Conservation (phyloP, 2,113 vertebrate genomes). For the Dendropsophus ebraccatus region DNA sequence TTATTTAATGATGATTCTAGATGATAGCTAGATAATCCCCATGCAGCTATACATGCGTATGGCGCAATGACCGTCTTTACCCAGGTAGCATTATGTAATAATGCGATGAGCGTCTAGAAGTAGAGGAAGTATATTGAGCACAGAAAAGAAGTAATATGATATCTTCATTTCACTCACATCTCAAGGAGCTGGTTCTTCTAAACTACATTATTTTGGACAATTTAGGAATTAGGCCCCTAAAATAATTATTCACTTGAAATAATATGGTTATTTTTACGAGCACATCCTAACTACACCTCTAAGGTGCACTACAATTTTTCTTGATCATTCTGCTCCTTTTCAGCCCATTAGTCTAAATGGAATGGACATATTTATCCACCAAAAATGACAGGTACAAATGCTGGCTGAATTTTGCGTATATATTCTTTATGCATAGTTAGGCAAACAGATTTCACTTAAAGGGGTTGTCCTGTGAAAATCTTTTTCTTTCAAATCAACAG, state of each 20-base stretch:
- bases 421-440: background rate
- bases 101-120: background rate
- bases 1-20: too few relatives aligned
- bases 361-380: background rate
- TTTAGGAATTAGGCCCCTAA: background rate
- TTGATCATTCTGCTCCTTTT: background rate
- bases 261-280: background rate
- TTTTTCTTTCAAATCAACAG: too few relatives aligned
- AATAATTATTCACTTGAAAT: background rate
- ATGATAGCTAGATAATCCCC: too few relatives aligned
- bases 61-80: background rate
- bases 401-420: background rate
- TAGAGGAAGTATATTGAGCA: background rate
- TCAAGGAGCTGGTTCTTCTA: background rate
- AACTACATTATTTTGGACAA: background rate
- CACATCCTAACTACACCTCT: background rate
- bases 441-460: background rate
- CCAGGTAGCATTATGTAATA: background rate
- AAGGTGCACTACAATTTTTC: background rate
- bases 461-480: too few relatives aligned
- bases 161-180: background rate
- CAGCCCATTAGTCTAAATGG: background rate
- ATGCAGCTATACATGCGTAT: background rate
- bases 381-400: background rate
- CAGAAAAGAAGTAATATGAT: background rate